A percentile compares a stretch with the other conserved stretches of the same genome.
phyloP scores from a whole-genome alignment of 2,113 vertebrate genomes.

The Pelvicachromis taeniatus region DNA sequence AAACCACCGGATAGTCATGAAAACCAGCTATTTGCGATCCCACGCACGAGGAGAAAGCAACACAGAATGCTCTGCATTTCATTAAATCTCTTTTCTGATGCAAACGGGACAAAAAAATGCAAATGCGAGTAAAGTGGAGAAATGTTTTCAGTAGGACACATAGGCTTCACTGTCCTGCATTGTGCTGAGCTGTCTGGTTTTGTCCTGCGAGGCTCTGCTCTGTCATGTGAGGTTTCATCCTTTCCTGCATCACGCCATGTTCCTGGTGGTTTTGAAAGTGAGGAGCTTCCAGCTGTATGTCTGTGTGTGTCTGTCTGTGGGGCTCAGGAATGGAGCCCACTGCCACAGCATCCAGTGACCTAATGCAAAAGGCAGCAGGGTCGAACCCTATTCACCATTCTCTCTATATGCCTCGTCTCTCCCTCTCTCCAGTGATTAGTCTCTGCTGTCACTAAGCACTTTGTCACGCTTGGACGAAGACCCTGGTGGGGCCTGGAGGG shows the following conservation, averaged over 20 bases:
- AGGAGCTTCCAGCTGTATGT: slow-evolving; percentile 20
- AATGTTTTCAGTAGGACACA: not conserved
- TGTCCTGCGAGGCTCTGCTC: slow-evolving; percentile 5
- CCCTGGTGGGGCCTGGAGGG: not conserved
- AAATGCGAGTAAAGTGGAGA: not conserved
- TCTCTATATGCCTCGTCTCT: slow-evolving; percentile 24
- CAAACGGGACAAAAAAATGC: not conserved
- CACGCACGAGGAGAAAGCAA: not conserved
- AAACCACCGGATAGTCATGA: slow-evolving; percentile 16
- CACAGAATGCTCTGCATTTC: slow-evolving; percentile 8
- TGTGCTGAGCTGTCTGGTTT: not conserved
- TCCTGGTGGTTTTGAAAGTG: slow-evolving; percentile 20
- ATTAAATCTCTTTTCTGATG: slow-evolving; percentile 31
- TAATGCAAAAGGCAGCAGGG: slow-evolving; percentile 67
- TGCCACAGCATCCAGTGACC: slow-evolving; percentile 61
- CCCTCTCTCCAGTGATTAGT: slow-evolving; percentile 39
- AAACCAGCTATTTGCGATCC: slow-evolving; percentile 26
- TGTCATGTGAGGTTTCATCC: slow-evolving; percentile 41
- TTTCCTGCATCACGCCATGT: slow-evolving; percentile 22
- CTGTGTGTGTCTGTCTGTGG: slow-evolving; percentile 1
- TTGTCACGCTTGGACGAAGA: slow-evolving; percentile 58
- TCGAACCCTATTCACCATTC: slow-evolving; percentile 38
- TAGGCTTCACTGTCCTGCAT: not conserved
- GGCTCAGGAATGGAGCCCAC: slow-evolving; percentile 43
- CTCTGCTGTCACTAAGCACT: slow-evolving; percentile 62